A percentile compares a stretch with the other conserved stretches of the same genome.
phyloP scores from a whole-genome alignment of 2,888 invertebrate species.

The Stenodera caucasica region DNA sequence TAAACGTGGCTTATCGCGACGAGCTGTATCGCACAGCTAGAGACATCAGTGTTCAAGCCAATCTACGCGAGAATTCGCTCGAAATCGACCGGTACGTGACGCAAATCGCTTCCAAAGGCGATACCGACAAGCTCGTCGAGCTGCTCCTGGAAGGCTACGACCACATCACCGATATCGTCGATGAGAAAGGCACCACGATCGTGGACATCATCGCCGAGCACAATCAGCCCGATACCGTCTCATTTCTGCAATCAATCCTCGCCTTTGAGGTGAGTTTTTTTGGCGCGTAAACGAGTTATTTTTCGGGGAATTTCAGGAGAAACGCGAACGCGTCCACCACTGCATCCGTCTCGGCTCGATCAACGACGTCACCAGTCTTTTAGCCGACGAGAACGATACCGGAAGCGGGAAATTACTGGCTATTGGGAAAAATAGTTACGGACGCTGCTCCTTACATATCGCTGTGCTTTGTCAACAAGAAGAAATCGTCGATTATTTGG shows the following conservation, averaged over 20 bases:
- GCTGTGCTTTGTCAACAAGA: conserved; percentile 83
- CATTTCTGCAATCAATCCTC: conserved; percentile 71
- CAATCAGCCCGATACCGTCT: conserved; percentile 67
- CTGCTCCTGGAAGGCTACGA: conserved; percentile 83
- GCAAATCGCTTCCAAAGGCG: conserved; percentile 74
- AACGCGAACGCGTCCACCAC: conserved; percentile 75
- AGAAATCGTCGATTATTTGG: conserved; percentile 77
- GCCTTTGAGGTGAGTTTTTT: conserved; percentile 68
- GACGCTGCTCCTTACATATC: conserved; percentile 80
- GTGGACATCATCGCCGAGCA: conserved; percentile 70
- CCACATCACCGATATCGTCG: conserved; percentile 78
- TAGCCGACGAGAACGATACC: conserved; percentile 58
- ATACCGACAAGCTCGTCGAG: conserved; percentile 67
- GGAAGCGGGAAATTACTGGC: conserved; percentile 61
- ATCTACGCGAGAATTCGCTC: conserved; percentile 74
- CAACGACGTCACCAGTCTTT: conserved; percentile 60
- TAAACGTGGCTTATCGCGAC: conserved; percentile 80
- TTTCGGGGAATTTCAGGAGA: conserved; percentile 61
- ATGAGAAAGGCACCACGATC: conserved; percentile 71
- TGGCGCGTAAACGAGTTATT: neutral
- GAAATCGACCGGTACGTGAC: conserved; percentile 83
- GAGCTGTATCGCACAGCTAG: conserved; percentile 85
- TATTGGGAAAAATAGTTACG: conserved; percentile 68
- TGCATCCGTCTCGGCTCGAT: conserved; percentile 70
- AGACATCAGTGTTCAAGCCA: conserved; percentile 81